Evolutionary conservation across 2,113 vertebrate species (phyloP).

Genomic region (Paradoxurus hermaphroditus): DNA sequence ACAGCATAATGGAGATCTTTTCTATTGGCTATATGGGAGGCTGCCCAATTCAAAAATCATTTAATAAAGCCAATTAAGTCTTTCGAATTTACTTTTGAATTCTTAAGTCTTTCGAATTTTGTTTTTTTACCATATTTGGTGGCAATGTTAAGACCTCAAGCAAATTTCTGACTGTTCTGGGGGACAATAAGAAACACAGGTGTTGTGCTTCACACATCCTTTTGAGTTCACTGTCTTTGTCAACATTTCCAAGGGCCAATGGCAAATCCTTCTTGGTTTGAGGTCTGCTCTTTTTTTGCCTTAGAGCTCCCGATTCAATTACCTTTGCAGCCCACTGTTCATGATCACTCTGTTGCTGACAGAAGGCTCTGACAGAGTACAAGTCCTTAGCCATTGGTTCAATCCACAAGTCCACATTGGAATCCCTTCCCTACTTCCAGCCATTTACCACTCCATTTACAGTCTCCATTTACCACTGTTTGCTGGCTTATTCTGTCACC

Average conservation of each 20-base stretch:
- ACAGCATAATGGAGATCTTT: background rate
- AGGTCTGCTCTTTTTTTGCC: background rate
- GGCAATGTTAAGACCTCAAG: background rate
- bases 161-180: background rate
- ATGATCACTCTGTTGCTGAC: background rate
- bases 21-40: no score
- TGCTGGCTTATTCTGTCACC: background rate
- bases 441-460: no score
- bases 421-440: background rate
- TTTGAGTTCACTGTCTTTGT: background rate
- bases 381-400: background rate
- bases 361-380: background rate
- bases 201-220: background rate
- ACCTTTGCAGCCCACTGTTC: background rate
- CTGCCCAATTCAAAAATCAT: background rate
- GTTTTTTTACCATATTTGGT: background rate
- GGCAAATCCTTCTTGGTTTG: background rate
- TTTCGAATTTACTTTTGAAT: background rate
- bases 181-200: background rate
- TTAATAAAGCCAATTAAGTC: background rate
- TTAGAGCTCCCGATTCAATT: background rate
- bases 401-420: background rate
- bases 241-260: background rate
- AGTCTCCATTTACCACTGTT: background rate
- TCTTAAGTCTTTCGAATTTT: background rate